Evolutionary conservation across 2,113 vertebrate species (phyloP).

Genomic region (Eulacestoma nigropectus): DNA sequence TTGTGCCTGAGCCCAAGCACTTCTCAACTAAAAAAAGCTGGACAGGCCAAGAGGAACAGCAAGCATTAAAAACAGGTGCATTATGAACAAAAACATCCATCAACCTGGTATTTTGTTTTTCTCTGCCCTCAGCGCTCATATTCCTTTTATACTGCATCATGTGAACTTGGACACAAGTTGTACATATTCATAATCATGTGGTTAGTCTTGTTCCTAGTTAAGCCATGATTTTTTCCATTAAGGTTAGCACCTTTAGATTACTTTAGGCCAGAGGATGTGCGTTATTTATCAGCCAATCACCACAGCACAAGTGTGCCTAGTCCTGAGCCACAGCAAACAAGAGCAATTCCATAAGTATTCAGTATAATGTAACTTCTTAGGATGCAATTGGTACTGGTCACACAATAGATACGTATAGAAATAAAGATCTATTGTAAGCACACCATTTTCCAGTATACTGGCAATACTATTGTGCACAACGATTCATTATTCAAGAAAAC

Average conservation of each 20-base stretch:
- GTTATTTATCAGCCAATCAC: neutral
- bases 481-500: conserved; percentile 47
- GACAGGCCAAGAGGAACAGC: neutral
- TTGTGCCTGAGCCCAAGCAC: neutral
- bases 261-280: neutral
- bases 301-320: neutral
- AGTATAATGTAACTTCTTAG: neutral
- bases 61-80: neutral
- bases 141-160: neutral
- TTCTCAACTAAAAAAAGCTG: neutral
- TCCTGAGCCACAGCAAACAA: neutral
- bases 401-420: conserved; percentile 42
- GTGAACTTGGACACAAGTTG: neutral
- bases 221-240: neutral
- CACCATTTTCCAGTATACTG: neutral
- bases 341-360: neutral
- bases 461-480: conserved; percentile 24
- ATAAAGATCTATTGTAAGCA: conserved; percentile 31
- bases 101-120: neutral
- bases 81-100: neutral
- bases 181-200: neutral
- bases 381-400: neutral
- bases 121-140: neutral
- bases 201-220: neutral
- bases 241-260: neutral